Base-by-base conservation (phyloP, 2,113 vertebrate species). In the Erpornis zantholeuca region DNA sequence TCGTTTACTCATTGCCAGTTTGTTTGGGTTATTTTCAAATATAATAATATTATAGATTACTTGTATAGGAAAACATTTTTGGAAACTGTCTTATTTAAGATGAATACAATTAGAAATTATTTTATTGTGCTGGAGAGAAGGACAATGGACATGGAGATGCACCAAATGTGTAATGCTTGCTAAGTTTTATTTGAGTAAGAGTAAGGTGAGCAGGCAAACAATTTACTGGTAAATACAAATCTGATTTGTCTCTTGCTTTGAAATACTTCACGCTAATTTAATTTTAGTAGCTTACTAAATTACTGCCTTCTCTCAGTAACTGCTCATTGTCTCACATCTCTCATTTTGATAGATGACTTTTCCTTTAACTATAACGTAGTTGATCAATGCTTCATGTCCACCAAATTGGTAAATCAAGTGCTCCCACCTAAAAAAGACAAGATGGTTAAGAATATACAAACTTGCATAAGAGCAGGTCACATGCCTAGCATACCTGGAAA, bases 321-420 rank as follows among this genome's bases (percentile, higher is more conserved):
- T 94, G 47, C 27, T 97, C 91, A 98, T 60, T 98, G 93, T 69
- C 59, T 82, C 95, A 97, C 40, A 50, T 82, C 94, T 90, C 94
- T 98, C 92, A 35, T 99, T 99, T 92, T 98, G 97, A 60, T 99
- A 97, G 64, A 98, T 25, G 3, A 99, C 42, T 86, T 98, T 98
- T 76, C 99, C 99, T 98, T 99, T 99, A 89, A 98, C 87, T 94
- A 99, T 96, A n/a, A 99, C 99, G 6, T 98, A 99, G 38, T 98
- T 98, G 52, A 99, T 98, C 91, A 99, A 80, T 73, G 99, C 97
- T 63, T 98, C 98, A 50, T 99, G 99, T 82, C 98, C 98, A 68
- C 99, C 99, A 88, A 99, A 98, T 97, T 99, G 99, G 96, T 99
- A 99, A 95, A 99, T 99, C 95, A 99, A 97, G 94, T 99, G 99